Conservation (phyloP, 2,888 invertebrate genomes). For the Cheilosia scutellata region DNA sequence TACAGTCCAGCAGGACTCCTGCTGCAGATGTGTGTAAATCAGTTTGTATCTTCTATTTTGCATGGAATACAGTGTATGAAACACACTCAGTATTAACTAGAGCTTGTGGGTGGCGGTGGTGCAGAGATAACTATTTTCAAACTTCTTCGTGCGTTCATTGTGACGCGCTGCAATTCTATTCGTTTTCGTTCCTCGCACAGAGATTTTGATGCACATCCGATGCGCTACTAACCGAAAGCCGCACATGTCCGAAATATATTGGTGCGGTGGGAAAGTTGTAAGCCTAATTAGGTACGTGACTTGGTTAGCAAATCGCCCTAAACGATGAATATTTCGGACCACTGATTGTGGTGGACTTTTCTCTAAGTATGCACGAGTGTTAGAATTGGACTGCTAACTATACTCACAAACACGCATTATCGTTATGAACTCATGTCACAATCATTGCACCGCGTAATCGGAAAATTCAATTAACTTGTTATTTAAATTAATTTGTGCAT, state of each 20-base stretch:
- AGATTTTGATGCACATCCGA: slow-evolving; percentile 20
- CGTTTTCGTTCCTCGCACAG: neutral
- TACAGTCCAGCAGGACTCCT: neutral
- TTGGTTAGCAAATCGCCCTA: slow-evolving; percentile 46
- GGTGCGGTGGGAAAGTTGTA: slow-evolving; percentile 46
- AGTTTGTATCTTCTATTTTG: slow-evolving; percentile 2
- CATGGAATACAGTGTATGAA: neutral
- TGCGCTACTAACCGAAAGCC: slow-evolving; percentile 23
- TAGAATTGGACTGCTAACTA: neutral
- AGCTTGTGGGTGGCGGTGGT: neutral
- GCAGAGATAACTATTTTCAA: slow-evolving; percentile 3
- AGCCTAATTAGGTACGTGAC: slow-evolving; percentile 73
- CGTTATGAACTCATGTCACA: slow-evolving; percentile 13
- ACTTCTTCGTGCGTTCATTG: slow-evolving; percentile 7
- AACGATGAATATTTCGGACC: slow-evolving; percentile 40
- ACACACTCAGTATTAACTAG: slow-evolving; percentile 34
- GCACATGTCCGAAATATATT: slow-evolving; percentile 6
- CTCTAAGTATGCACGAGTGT: neutral
- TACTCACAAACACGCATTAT: neutral
- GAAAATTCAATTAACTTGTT: slow-evolving; percentile 49
- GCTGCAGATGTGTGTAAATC: neutral
- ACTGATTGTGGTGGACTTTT: slow-evolving; percentile 30
- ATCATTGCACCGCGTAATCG: slow-evolving; percentile 26
- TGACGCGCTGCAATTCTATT: neutral
- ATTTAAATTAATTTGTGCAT: slow-evolving; percentile 48